Conservation (phyloP, 2,797 vertebrate species). For the Margarornis squamiger region DNA sequence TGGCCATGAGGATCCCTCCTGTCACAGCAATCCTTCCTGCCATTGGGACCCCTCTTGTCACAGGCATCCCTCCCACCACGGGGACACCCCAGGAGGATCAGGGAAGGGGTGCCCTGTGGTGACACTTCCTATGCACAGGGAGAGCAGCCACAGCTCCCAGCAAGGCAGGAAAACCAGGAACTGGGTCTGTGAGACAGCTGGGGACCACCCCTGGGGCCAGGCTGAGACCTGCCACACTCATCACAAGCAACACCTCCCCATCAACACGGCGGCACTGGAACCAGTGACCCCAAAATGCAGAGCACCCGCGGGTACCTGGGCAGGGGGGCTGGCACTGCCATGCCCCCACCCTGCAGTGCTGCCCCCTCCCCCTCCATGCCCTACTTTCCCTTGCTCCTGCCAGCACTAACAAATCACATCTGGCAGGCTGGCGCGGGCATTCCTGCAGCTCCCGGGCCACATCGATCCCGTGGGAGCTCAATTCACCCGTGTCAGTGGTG, state of each 20-base stretch:
- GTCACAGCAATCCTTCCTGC: not conserved
- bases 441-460: not conserved
- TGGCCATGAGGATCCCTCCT: not conserved
- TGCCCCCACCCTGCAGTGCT: not conserved
- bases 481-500: not conserved
- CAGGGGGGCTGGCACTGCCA: not conserved
- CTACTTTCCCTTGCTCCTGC: slow-evolving; percentile 1
- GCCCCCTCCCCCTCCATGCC: not conserved
- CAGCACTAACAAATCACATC: not conserved
- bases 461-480: not conserved
- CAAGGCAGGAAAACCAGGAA: rapidly evolving
- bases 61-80: not conserved
- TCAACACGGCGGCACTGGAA: rapidly evolving
- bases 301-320: not conserved
- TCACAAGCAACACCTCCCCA: rapidly evolving
- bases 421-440: slow-evolving; percentile 1
- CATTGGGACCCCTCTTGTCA: not conserved
- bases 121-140: rapidly evolving
- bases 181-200: not conserved
- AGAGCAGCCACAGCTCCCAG: not conserved
- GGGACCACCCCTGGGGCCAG: rapidly evolving
- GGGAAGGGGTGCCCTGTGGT: rapidly evolving
- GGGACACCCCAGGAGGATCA: rapidly evolving
- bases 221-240: not conserved
- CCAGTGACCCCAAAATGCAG: not conserved